Evolutionary conservation across 2,113 vertebrate genomes (phyloP), one percentile per base, ranked within the genome.

Genomic region (Phalacrocorax aristotelis): DNA sequence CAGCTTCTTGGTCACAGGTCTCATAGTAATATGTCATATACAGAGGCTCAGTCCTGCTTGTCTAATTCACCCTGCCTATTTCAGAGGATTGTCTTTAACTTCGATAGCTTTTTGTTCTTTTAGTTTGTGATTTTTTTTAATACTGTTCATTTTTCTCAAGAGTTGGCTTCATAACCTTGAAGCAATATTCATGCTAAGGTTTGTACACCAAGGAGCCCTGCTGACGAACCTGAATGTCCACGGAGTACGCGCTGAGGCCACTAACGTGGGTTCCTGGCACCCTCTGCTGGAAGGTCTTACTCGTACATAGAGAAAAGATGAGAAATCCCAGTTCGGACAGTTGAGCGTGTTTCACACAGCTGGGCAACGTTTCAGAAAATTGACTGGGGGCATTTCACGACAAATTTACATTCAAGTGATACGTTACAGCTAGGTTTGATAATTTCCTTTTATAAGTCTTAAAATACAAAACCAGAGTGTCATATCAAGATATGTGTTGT

Each of bases 191-290:
- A 1, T 13, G 5, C 5, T 16, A 17, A 5, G 9, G 4, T 46
- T 58, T 34, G 34, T 11, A 5, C 7, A 3, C 11, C 11, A 8
- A 27, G 15, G 17, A 5, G 38, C 27, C 13, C 27, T 23, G 23
- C 27, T 19, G 34, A 4, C 2, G 22, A 4, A 7, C 13, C 19
- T 2, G 0, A 10, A 16, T 3, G 11, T 5, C 25, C 1, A 0
- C 4, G 5, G 1, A 29, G 11, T 9, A 16, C 6, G 2, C 1
- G 2, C 3, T 6, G 34, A 57, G 20, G 14, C 6, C 21, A 7
- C 15, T 27, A 9, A 16, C 9, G 10, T 17, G 40, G 81, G 42
- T 16, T 34, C 76, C 32, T 20, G 61, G 80, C 66, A 23, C 97
- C 97, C 82, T 85, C 98, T 85, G 32, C 92, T 96, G 98, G 96